Percentiles rank a stretch among this genome's conserved stretches.
Conservation (phyloP, 2,797 vertebrate species). For the Myoxocephalus aenaeus region DNA sequence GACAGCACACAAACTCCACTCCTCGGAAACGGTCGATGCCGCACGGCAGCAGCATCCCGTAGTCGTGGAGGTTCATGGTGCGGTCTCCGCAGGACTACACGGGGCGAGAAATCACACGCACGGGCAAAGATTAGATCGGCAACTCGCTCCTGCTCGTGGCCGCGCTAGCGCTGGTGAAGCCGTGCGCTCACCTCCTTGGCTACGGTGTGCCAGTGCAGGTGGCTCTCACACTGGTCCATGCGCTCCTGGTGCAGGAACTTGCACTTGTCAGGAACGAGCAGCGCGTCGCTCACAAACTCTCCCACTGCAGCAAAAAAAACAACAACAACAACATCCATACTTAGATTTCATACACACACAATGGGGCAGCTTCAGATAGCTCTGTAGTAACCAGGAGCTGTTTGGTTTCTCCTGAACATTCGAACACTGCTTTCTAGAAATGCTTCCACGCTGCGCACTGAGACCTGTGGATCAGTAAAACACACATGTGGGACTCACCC, state of each 20-base stretch:
- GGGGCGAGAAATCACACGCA: neutral
- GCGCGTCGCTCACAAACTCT: constrained; percentile 97
- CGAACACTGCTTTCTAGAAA: neutral
- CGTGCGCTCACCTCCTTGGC: constrained; percentile 91
- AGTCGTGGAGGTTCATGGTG: constrained; percentile 95
- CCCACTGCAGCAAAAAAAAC: constrained; percentile 89
- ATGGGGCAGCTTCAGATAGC: no score
- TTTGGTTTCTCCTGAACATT: neutral
- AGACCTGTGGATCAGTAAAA: no score
- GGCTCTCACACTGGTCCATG: constrained; percentile 98
- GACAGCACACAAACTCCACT: constrained; percentile 98
- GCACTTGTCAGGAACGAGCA: constrained; percentile 98
- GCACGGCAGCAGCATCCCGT: constrained; percentile 97
- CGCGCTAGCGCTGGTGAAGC: no score
- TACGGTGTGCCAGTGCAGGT: constrained; percentile 98
- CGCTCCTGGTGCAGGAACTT: constrained; percentile 98
- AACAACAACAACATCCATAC: constrained; percentile 78
- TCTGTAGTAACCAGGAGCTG: neutral
- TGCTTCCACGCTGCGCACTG: no score
- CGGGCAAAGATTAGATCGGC: neutral
- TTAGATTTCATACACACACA: constrained; percentile 2
- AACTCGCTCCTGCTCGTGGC: neutral
- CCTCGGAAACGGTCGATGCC: constrained; percentile 97
- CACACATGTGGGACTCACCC: constrained; percentile 70
- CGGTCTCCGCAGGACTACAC: constrained; percentile 95